These are phyloP conservation scores for Xyrauchen texanus DNA, from an alignment of 2,113 vertebrate species.

Conservation along the genomic window DNA sequence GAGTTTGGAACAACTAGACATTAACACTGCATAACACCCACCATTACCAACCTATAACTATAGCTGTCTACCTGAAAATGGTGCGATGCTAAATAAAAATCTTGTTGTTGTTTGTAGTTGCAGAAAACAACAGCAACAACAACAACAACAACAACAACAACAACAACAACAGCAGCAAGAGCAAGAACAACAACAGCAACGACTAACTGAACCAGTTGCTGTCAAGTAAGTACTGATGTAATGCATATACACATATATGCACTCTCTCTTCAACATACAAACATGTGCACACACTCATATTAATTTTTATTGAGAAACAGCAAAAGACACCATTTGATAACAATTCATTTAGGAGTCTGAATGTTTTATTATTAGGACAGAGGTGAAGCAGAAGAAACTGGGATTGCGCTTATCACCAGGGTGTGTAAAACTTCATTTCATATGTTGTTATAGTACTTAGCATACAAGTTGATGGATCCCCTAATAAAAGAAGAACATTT, in stretches of 20 bases:
- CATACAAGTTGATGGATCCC: too few relatives aligned
- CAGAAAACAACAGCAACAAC: neutral
- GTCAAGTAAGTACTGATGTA: neutral
- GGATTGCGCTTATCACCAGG: neutral
- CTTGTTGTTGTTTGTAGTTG: neutral
- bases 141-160: too few relatives aligned
- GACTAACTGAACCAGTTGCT: neutral
- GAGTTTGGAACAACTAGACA: too few relatives aligned
- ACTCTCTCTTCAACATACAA: neutral
- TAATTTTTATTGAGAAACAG: too few relatives aligned
- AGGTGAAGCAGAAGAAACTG: neutral
- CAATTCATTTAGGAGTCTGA: neutral
- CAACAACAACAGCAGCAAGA: too few relatives aligned
- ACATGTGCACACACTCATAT: neutral
- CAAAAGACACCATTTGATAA: neutral
- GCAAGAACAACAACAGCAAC: too few relatives aligned
- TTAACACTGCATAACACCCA: too few relatives aligned
- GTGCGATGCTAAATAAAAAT: too few relatives aligned
- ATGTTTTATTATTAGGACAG: neutral
- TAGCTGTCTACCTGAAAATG: too few relatives aligned
- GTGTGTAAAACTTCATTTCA: neutral
- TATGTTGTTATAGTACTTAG: too few relatives aligned
- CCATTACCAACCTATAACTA: too few relatives aligned
- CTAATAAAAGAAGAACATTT: too few relatives aligned
- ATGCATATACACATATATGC: neutral